Evolutionary conservation across 2,888 invertebrate species (phyloP).

Genomic region (Amphipoea oculea): DNA sequence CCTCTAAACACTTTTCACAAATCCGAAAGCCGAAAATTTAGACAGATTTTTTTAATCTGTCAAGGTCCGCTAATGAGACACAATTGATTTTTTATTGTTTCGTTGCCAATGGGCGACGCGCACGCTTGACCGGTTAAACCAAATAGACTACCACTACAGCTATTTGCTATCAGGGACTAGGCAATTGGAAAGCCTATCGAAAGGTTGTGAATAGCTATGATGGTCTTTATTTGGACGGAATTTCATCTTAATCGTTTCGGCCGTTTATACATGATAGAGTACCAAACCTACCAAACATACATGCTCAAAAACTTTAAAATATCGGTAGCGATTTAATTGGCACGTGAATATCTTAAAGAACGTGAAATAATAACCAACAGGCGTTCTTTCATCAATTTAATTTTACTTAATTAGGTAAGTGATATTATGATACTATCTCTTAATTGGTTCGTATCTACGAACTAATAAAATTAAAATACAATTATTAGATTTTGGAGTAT

Average conservation of each 20-base stretch:
- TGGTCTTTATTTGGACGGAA: not conserved
- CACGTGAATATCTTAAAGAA: not conserved
- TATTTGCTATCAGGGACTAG: not conserved
- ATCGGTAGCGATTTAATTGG: not conserved
- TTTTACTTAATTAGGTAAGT: not conserved
- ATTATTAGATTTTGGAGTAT: not conserved
- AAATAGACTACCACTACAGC: not conserved
- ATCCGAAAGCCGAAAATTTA: not conserved
- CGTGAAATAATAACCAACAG: slow-evolving; percentile 9
- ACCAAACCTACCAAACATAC: not conserved
- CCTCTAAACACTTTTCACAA: not conserved
- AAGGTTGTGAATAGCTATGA: not conserved
- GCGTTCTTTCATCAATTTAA: not conserved
- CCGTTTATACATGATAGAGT: not conserved
- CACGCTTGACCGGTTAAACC: no score
- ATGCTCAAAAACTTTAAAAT: not conserved
- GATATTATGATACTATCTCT: not conserved
- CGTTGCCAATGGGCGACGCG: no score
- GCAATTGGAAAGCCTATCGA: not conserved
- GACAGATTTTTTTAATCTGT: not conserved
- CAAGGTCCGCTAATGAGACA: no score
- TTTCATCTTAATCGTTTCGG: no score
- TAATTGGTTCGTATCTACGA: not conserved
- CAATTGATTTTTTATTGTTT: no score
- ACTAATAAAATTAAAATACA: slow-evolving; percentile 8